Evolutionary conservation across 2,888 invertebrate species (phyloP).

Genomic region (Rambutsinella grinnellia): DNA sequence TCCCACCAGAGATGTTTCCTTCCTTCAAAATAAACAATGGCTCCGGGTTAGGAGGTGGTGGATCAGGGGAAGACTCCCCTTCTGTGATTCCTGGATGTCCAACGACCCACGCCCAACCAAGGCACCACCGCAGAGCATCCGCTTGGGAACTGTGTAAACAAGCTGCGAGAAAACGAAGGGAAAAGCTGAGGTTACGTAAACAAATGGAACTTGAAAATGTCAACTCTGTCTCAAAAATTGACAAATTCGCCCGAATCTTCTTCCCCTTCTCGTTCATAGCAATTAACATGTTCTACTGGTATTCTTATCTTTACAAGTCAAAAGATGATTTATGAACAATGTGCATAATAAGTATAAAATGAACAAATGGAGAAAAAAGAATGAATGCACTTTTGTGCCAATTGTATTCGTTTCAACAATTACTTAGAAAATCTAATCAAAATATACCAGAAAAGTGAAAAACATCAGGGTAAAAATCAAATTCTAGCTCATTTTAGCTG

Average conservation of each 20-base stretch:
- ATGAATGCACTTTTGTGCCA: no score
- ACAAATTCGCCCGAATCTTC: constrained; percentile 80
- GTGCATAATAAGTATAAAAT: no score
- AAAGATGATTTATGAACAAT: no score
- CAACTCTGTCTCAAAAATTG: constrained; percentile 86
- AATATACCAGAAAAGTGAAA: no score
- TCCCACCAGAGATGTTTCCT: constrained; percentile 13
- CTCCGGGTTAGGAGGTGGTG: constrained; percentile 55
- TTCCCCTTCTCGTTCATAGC: constrained; percentile 82
- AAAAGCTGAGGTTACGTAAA: constrained; percentile 11
- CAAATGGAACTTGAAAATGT: constrained; percentile 70
- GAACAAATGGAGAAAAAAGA: no score
- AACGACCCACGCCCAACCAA: constrained; percentile 7
- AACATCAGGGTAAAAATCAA: no score
- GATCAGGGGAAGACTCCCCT: constrained; percentile 29
- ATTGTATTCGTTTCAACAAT: no score
- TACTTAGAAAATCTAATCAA: no score
- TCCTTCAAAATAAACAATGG: constrained; percentile 56
- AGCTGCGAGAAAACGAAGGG: constrained; percentile 5
- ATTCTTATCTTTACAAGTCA: constrained; percentile 78
- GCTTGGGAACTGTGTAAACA: constrained; percentile 60
- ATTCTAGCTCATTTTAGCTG: no score
- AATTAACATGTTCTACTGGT: constrained; percentile 86
- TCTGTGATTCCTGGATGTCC: constrained; percentile 28
- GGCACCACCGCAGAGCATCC: constrained; percentile 39